Evolutionary conservation across 2,797 vertebrate species (phyloP), one percentile per base, ranked within the genome.

Genomic region (Thalassophryne amazonica): DNA sequence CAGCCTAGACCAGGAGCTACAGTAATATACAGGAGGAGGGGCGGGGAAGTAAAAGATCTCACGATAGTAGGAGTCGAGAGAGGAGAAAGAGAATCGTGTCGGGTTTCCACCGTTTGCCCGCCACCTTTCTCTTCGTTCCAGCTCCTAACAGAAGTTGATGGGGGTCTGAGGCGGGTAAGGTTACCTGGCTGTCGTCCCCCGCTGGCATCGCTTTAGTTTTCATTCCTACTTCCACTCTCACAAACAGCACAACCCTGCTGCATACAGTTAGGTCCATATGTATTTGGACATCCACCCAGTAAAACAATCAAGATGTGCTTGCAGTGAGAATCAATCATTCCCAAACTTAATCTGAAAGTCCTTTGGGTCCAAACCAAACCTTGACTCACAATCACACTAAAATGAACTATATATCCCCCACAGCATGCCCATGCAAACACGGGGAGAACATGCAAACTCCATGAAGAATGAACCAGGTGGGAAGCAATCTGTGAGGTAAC

Each of bases 101-200:
- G 45, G 73, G 80, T 86, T 85, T 76, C 83, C 43, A 32, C 62
- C 53, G 39, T 69, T 65, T 57, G 61, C 64, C 43, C 76, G 59
- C 59, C 71, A 67, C 63, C 67, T 76, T 71, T 76, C 69, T 69
- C 59, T 73, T 65, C 35, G 3, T 34, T 34, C 21, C 11, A 43
- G 42, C 56, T 28, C 70, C 42, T 60, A n/a, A 56, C 76, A 76
- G 77, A 64, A 53, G 64, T 69, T 47, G 74, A 46, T 54, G 51
- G 68, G 80, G 81, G 79, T 72, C 69, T 38, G 64, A 48, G 67
- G 43, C 54, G 68, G 67, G 74, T 88, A 75, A 48, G 53, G 78
- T 87, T 86, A 88, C 86, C 74, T 51, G 49, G 38, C 76, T 55
- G 63, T 43, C 35, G 32, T 59, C 64, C 70, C 73, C 75, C 27